phyloP scores from a whole-genome alignment of 1,140 invertebrate genomes.

The Zaprionus inermis region DNA sequence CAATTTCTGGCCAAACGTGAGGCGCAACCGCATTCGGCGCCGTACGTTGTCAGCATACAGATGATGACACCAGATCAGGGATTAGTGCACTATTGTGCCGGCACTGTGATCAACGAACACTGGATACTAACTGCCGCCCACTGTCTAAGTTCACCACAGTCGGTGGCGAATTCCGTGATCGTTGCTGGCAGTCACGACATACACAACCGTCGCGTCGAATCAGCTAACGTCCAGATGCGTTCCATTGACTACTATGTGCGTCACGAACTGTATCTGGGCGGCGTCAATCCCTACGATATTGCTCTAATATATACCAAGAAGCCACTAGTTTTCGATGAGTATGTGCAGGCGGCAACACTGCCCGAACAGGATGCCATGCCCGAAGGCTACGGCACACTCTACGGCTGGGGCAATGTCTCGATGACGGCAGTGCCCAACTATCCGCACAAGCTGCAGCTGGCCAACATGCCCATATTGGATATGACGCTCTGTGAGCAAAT shows the following conservation, averaged over 20 bases:
- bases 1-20: constrained; percentile 78
- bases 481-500: constrained; percentile 76
- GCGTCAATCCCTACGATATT: constrained; percentile 85
- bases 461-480: constrained; percentile 84
- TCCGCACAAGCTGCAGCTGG: constrained; percentile 84
- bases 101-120: constrained; percentile 78
- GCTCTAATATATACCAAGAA: constrained; percentile 85
- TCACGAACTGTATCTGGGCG: constrained; percentile 77
- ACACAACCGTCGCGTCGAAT: constrained; percentile 56
- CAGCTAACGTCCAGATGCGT: constrained; percentile 66
- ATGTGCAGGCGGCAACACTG: constrained; percentile 84
- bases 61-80: constrained; percentile 70
- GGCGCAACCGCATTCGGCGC: constrained; percentile 77
- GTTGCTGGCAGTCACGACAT: constrained; percentile 80
- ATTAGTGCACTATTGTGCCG: constrained; percentile 79
- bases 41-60: constrained; percentile 82
- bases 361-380: constrained; percentile 84
- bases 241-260: constrained; percentile 72
- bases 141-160: constrained; percentile 68
- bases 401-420: constrained; percentile 85
- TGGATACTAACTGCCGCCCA: constrained; percentile 83
- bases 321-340: constrained; percentile 68
- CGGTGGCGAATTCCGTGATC: constrained; percentile 71
- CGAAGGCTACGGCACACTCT: constrained; percentile 84
- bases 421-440: constrained; percentile 80